Percentiles rank a stretch among this genome's conserved stretches.
Evolutionary conservation across 2,888 invertebrate genomes (phyloP).

Genomic region (Timema cristinae): DNA sequence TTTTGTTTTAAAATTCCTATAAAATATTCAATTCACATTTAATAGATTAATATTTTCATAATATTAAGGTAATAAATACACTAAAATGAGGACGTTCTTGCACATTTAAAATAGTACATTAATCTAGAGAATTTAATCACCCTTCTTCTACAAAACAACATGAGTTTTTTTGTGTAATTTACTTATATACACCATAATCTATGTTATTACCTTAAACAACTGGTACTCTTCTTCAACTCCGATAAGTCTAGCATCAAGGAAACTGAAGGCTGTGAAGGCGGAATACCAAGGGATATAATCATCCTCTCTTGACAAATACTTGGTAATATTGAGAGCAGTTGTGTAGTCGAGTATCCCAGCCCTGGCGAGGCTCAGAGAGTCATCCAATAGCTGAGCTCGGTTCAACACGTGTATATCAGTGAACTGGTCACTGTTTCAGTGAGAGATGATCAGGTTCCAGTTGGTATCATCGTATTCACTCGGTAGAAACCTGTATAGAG

Average conservation of each 20-base stretch:
- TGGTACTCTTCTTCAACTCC: conserved; percentile 26
- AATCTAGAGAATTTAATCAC: too few relatives aligned
- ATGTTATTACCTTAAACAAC: too few relatives aligned
- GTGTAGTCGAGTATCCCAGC: conserved; percentile 55
- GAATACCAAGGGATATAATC: conserved; percentile 78
- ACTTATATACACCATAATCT: too few relatives aligned
- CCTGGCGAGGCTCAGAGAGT: conserved; percentile 42
- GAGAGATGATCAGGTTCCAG: conserved; percentile 63
- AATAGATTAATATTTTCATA: too few relatives aligned
- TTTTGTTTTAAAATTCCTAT: too few relatives aligned
- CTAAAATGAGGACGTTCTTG: too few relatives aligned
- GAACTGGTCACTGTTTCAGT: conserved; percentile 51
- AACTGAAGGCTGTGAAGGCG: conserved; percentile 50
- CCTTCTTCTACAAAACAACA: too few relatives aligned
- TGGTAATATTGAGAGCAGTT: conserved; percentile 60
- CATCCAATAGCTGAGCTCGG: too few relatives aligned
- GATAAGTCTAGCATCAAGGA: conserved; percentile 36
- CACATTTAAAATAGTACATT: too few relatives aligned
- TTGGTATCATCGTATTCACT: conserved; percentile 68
- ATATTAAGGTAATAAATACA: too few relatives aligned
- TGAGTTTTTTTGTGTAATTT: too few relatives aligned
- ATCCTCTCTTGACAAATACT: conserved; percentile 63
- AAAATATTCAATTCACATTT: too few relatives aligned
- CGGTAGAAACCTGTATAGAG: conserved; percentile 59
- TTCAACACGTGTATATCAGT: conserved; percentile 54